Evolutionary conservation across 2,888 invertebrate genomes (phyloP).

Genomic region (Steromphala cineraria): DNA sequence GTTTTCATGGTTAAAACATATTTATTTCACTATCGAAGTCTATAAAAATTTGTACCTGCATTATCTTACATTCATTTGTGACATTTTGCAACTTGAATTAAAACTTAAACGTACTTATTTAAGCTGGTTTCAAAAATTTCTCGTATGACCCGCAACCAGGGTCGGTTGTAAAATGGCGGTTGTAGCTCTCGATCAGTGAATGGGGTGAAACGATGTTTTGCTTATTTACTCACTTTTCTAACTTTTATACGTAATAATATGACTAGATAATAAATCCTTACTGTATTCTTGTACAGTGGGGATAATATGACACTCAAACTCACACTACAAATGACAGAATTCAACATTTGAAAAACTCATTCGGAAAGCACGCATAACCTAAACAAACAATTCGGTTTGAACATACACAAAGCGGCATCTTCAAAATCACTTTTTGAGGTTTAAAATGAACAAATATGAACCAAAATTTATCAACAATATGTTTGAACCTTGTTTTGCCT

Average conservation of each 20-base stretch:
- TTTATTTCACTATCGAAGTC: too few species aligned
- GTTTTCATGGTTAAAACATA: background rate
- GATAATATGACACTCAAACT: background rate
- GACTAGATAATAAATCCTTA: background rate
- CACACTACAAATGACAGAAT: background rate
- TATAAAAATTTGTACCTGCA: too few species aligned
- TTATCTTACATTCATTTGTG: background rate
- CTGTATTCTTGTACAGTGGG: background rate
- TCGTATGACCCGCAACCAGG: background rate
- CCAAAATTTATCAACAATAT: background rate
- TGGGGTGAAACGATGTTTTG: too few species aligned
- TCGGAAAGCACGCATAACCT: background rate
- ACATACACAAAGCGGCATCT: background rate
- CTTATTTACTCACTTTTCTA: too few species aligned
- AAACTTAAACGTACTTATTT: background rate
- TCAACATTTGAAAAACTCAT: background rate
- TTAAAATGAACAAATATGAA: background rate
- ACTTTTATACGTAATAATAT: too few species aligned
- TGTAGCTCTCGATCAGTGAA: too few species aligned
- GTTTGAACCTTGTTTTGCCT: too few species aligned
- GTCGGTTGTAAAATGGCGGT: conserved; percentile 10
- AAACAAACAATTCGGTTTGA: conserved; percentile 12
- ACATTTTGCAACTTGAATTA: background rate
- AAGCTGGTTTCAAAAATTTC: background rate
- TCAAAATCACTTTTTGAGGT: too few species aligned